Evolutionary conservation across 2,113 vertebrate genomes (phyloP), one percentile per base, ranked within the genome.

Genomic region (Himantopus leucocephalus): DNA sequence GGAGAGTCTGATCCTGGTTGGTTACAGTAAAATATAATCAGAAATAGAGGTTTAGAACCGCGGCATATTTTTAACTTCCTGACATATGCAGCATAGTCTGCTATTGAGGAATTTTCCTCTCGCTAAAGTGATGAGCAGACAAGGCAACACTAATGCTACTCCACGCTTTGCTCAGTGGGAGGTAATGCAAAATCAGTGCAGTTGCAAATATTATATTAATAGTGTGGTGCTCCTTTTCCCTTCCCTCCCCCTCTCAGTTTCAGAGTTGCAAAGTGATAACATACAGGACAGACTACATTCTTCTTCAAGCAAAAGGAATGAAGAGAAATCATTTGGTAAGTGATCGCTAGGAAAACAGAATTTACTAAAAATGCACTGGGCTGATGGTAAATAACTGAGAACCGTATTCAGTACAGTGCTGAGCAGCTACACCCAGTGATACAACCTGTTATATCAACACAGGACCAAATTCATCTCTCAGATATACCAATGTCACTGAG

Each of bases 71-170:
- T 96, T 94, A 96, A 87, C 79, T 93, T 89, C 87, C 83, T 96
- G 91, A 72, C 92, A 95, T 9, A 29, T 5, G 37, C 79, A 77
- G 62, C 70, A 60, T 10, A 77, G 62, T 43, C 58, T 96, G 88
- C 89, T 93, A 50, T 27, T 89, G 92, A 93, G 78, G 90, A 96
- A 97, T 98, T 97, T 96, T 95, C 73, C 77, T 83, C 84, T 97
- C 15, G 2, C 94, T 92, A 89, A 96, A 96, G 90, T 80, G 92
- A 97, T 93, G 92, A 94, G 92, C 92, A 96, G 85, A 94, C 27
- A 50, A 84, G 96, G 64, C 90, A 87, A 43, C 52, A 12, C 67
- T 90, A 89, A 93, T 88, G 92, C 79, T 85, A 13, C 84, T 96
- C 78, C 92, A 81, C 3, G 41, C 93, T 92, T 59, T 35, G 84